Base-by-base conservation (phyloP, 2,888 invertebrate species). In the Cryptosula pallasiana region DNA sequence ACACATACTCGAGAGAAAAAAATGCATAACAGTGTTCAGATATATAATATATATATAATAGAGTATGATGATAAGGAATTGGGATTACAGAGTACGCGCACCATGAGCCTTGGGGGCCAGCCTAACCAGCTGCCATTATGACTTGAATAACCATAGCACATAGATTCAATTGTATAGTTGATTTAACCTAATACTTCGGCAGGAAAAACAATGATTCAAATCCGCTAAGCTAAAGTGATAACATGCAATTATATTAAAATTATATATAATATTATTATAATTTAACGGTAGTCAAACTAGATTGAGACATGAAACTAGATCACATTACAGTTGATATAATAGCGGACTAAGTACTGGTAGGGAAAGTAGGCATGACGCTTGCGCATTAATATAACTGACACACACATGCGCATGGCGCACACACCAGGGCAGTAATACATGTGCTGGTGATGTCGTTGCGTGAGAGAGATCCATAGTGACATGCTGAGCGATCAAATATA, bases 191-290 rank as follows among this genome's bases (percentile, higher is more conserved):
- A 63, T 63, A 63, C 63, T 63, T 63, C 9, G 63, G 63, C 63
- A 63, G 63, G 63, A 63, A 63, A 63, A 63, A 63, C 63, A 63
- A 63, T 63, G 63, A 63, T 63, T 63, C 63, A 63, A n/a, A 63
- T 63, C 45, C 29, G 32, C 63, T 63, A 63, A 25, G 27, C 32
- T 63, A 63, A 20, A 23, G 27, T 63, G 27, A 29, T 63, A 63
- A 34, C 27, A 63, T 63, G 32, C 9, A 13, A 63, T 23, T 63
- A 63, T 29, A 23, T 13, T 13, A 13, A 29, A 63, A 32, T 63
- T 63, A 63, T 63, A 63, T 27, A 27, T 63, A 55, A 23, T 3
- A n/a, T n/a, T n/a, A 45, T 45, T 45, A 45, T 45, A 45, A 45
- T 45, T 45, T 45, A 45, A 45, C 45, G 20, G 45, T 45, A 5